Evolutionary conservation across 2,113 vertebrate genomes (phyloP).

Genomic region (Eonycteris spelaea): DNA sequence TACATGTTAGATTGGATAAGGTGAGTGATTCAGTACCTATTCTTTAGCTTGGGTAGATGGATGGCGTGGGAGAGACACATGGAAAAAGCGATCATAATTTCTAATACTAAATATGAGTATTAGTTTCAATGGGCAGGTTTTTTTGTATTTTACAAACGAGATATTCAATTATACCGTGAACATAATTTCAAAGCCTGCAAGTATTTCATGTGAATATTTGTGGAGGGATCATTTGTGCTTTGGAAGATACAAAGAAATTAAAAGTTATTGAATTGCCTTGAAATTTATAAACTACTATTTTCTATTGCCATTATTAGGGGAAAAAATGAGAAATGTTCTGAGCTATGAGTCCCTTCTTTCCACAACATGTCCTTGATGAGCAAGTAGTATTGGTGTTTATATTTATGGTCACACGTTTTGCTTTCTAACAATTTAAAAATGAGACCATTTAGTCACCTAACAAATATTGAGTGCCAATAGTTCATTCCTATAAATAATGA

Average conservation of each 20-base stretch:
- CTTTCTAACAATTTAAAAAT: neutral
- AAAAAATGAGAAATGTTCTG: neutral
- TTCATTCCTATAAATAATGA: neutral
- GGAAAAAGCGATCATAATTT: neutral
- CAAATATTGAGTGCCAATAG: neutral
- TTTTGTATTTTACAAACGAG: neutral
- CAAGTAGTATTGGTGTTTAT: neutral
- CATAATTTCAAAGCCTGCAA: neutral
- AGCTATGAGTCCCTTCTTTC: neutral
- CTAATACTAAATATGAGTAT: neutral
- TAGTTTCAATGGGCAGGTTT: neutral
- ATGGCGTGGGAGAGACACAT: neutral
- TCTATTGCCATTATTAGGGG: neutral
- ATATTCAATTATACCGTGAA: constrained; percentile 13
- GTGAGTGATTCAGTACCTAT: neutral
- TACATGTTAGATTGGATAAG: neutral
- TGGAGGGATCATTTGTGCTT: neutral
- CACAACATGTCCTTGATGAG: neutral
- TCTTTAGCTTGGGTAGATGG: neutral
- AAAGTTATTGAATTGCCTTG: neutral
- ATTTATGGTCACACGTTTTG: neutral
- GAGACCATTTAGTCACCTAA: neutral
- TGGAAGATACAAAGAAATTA: neutral
- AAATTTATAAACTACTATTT: constrained; percentile 2
- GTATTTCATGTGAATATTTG: neutral